Evolutionary conservation across 2,888 invertebrate genomes (phyloP).

Genomic region (Pandemis heparana): DNA sequence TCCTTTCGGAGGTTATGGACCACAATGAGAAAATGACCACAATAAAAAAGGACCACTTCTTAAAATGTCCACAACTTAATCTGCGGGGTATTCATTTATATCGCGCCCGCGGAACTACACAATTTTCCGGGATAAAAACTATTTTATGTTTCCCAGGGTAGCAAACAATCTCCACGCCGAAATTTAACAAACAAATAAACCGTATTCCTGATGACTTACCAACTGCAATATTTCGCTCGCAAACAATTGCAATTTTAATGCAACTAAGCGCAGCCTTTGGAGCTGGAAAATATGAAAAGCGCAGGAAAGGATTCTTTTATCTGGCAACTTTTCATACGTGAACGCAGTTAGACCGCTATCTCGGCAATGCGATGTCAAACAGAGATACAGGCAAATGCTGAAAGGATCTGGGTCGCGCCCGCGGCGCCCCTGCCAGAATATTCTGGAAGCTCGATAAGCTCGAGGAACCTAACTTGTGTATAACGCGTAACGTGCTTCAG

Average conservation of each 20-base stretch:
- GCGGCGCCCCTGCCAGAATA: constrained; percentile 52
- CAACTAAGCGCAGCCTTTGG: neutral
- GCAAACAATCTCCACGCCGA: too few relatives aligned
- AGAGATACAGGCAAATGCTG: constrained; percentile 76
- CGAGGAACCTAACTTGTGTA: neutral
- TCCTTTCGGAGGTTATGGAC: too few relatives aligned
- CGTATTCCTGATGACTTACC: neutral
- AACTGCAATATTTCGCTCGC: neutral
- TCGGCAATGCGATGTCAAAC: constrained; percentile 80
- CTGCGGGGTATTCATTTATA: too few relatives aligned
- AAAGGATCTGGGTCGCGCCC: constrained; percentile 81
- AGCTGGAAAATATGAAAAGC: neutral
- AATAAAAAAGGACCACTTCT: too few relatives aligned
- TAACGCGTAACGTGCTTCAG: neutral
- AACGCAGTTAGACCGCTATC: constrained; percentile 49
- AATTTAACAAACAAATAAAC: neutral
- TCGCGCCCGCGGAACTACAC: too few relatives aligned
- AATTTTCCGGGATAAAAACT: too few relatives aligned
- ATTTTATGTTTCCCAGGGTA: too few relatives aligned
- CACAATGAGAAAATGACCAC: too few relatives aligned
- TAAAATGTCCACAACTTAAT: too few relatives aligned
- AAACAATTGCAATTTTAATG: neutral
- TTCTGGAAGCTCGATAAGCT: constrained; percentile 40
- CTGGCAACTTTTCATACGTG: constrained; percentile 40
- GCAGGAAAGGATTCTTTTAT: constrained; percentile 26